Evolutionary conservation across 2,113 vertebrate species (phyloP).

Genomic region (Seriola dumerili): DNA sequence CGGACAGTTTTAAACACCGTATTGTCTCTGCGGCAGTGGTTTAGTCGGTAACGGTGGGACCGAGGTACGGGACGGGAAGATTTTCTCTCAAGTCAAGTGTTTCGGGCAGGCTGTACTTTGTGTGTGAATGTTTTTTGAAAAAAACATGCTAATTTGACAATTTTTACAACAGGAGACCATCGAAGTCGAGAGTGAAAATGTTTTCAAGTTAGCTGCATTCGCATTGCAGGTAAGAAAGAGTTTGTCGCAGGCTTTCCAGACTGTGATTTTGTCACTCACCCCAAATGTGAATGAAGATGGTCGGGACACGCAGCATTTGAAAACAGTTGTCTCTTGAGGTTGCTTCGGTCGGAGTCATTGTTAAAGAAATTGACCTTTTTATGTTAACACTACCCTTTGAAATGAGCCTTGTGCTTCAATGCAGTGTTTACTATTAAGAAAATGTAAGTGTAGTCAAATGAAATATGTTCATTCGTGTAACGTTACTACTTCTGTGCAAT

Average conservation of each 20-base stretch:
- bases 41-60: constrained; percentile 82
- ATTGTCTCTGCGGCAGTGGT: constrained; percentile 76
- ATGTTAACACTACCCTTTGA: not conserved
- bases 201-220: constrained; percentile 94
- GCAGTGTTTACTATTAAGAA: not conserved
- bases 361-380: not conserved
- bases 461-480: not conserved
- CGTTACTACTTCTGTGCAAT: not conserved
- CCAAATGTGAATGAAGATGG: constrained; percentile 43
- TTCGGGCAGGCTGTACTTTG: constrained; percentile 41
- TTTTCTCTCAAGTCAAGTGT: constrained; percentile 74
- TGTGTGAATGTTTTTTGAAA: not conserved
- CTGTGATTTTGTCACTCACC: constrained; percentile 32
- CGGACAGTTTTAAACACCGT: constrained; percentile 4
- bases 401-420: not conserved
- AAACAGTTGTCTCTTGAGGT: constrained; percentile 43
- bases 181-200: constrained; percentile 91
- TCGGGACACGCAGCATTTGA: constrained; percentile 48
- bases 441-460: not conserved
- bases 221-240: constrained; percentile 92
- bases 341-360: constrained; percentile 18
- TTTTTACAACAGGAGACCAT: constrained; percentile 88
- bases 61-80: constrained; percentile 79
- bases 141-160: constrained; percentile 7
- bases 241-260: constrained; percentile 33